phyloP scores from a whole-genome alignment of 1,140 invertebrate species.

The Latrodectus geometricus region DNA sequence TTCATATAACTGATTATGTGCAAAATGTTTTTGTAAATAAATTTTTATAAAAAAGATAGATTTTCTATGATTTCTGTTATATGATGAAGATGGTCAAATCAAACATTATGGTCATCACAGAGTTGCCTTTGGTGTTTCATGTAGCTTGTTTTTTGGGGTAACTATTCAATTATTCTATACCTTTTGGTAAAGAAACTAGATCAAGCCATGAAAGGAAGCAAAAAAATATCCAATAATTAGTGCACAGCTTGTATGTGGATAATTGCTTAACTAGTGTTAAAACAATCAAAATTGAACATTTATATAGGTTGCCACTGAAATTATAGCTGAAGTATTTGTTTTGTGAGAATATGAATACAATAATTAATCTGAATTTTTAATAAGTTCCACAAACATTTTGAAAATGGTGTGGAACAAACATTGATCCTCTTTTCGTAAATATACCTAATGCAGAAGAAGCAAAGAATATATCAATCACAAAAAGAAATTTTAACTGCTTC shows the following conservation, averaged over 20 bases:
- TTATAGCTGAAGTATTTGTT: constrained; percentile 23
- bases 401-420: background rate
- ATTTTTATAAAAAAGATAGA: constrained; percentile 10
- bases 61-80: background rate
- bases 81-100: background rate
- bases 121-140: constrained; percentile 8
- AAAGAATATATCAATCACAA: background rate
- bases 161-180: constrained; percentile 15
- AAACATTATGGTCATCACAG: background rate
- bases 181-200: constrained; percentile 8
- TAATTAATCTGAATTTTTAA: background rate
- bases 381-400: constrained; percentile 15
- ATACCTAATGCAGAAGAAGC: constrained; percentile 12
- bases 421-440: constrained; percentile 29
- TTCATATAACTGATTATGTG: constrained; percentile 30
- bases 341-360: constrained; percentile 21
- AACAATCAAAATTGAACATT: background rate
- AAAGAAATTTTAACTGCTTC: background rate
- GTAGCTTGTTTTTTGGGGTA: background rate
- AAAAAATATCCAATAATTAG: background rate
- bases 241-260: constrained; percentile 24
- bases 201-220: background rate
- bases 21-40: constrained; percentile 33
- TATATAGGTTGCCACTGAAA: constrained; percentile 32
- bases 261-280: constrained; percentile 13